A percentile compares a stretch with the other conserved stretches of the same genome.
These are phyloP conservation scores for Myodes glareolus DNA, from an alignment of 2,113 vertebrate genomes.

Conservation along the genomic window DNA sequence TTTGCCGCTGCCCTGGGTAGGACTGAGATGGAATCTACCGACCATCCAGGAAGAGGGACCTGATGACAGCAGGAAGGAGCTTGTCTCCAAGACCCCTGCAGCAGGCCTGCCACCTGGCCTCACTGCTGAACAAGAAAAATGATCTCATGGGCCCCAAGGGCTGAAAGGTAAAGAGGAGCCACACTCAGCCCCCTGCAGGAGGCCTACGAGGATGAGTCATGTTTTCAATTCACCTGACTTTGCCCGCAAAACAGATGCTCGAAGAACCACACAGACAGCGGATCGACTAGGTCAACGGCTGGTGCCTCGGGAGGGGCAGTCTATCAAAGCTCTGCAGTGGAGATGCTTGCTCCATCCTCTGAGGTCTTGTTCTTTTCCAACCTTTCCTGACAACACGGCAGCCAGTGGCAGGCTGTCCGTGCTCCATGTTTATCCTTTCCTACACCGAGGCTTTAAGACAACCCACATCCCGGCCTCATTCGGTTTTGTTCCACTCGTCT, in stretches of 20 bases:
- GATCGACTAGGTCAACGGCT: neutral
- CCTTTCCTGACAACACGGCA: neutral
- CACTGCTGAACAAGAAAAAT: neutral
- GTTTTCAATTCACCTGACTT: neutral
- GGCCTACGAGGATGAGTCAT: neutral
- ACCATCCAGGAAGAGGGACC: neutral
- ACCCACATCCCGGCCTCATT: neutral
- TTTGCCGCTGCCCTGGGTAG: neutral
- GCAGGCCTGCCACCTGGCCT: neutral
- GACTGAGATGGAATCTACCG: neutral
- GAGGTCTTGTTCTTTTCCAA: neutral
- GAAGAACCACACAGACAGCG: neutral
- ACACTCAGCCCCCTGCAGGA: neutral
- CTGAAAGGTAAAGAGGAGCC: neutral
- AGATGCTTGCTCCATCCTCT: accelerated
- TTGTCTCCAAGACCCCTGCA: neutral
- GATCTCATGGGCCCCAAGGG: neutral
- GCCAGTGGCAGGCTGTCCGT: neutral
- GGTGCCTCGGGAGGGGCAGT: neutral
- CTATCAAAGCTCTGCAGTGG: no score
- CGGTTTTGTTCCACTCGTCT: constrained; percentile 14
- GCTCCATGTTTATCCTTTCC: neutral
- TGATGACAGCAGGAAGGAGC: neutral
- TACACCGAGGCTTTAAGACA: neutral
- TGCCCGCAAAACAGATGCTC: neutral